Conservation (phyloP, 2,113 vertebrate genomes). For the Pelusios castaneus region DNA sequence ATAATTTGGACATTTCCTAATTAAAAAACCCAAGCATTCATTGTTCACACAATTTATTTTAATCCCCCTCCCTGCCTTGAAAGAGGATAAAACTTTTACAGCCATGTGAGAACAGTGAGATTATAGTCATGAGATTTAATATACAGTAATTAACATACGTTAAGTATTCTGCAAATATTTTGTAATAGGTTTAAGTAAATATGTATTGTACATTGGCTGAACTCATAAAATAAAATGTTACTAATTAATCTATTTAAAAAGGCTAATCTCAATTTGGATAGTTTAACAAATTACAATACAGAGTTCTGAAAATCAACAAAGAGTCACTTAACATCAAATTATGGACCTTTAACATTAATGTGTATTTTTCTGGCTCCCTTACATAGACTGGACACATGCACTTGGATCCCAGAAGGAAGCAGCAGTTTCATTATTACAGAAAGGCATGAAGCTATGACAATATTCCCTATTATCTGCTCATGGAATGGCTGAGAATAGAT, state of each 20-base stretch:
- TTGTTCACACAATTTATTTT: constrained; percentile 68
- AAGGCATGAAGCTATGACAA: neutral
- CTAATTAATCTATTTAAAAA: constrained; percentile 79
- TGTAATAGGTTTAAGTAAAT: constrained; percentile 79
- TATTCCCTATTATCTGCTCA: neutral
- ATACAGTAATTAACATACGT: constrained; percentile 78
- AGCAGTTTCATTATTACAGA: neutral
- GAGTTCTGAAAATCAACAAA: constrained; percentile 10
- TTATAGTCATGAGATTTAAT: constrained; percentile 75
- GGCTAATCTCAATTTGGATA: constrained; percentile 70
- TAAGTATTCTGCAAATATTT: constrained; percentile 81
- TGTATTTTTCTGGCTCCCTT: constrained; percentile 57
- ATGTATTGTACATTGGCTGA: constrained; percentile 70
- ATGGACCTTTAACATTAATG: constrained; percentile 47
- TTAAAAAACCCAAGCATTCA: constrained; percentile 75
- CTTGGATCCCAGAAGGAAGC: constrained; percentile 30
- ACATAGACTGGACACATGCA: constrained; percentile 52
- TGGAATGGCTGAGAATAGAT: neutral
- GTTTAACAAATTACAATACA: constrained; percentile 72
- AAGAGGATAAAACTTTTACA: constrained; percentile 74
- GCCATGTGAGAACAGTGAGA: constrained; percentile 53
- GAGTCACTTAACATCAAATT: constrained; percentile 65
- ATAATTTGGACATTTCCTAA: constrained; percentile 74
- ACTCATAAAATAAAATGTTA: constrained; percentile 72
- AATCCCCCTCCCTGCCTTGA: constrained; percentile 36